A percentile compares a stretch with the other conserved stretches of the same genome.
phyloP scores from a whole-genome alignment of 2,888 invertebrate species.

The Entomobrya multifasciata region DNA sequence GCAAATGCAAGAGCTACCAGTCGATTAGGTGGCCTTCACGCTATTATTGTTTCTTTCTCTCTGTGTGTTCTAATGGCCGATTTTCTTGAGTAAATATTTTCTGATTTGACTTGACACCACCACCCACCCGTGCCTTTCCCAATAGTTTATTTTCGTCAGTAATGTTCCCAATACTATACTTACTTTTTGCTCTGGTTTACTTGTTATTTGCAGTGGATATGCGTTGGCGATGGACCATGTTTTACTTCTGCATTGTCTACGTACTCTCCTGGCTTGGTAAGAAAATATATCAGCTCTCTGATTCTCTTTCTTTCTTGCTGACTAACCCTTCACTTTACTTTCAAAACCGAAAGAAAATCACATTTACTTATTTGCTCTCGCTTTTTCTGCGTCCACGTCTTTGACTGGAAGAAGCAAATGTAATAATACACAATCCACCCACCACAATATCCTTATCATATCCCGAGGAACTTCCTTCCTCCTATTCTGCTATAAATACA shows the following conservation, averaged over 20 bases:
- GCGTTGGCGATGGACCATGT: slow-evolving; percentile 78
- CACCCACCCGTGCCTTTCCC: no score
- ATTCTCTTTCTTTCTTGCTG: neutral
- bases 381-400: neutral
- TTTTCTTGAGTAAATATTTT: neutral
- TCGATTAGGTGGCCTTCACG: no score
- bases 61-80: no score
- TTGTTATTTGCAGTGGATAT: slow-evolving; percentile 73
- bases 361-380: neutral
- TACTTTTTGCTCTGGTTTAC: neutral
- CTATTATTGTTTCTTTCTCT: no score
- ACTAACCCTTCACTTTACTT: no score
- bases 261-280: slow-evolving; percentile 78
- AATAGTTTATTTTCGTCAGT: no score
- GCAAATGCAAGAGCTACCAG: no score
- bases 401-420: neutral
- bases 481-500: neutral
- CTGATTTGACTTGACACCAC: neutral
- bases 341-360: no score
- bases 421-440: slow-evolving; percentile 2
- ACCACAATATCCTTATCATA: neutral
- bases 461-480: neutral
- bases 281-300: slow-evolving; percentile 8
- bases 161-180: neutral
- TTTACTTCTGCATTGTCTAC: slow-evolving; percentile 77